Base-by-base conservation (phyloP, 2,113 vertebrate genomes). In the Bujurquina vittata region DNA sequence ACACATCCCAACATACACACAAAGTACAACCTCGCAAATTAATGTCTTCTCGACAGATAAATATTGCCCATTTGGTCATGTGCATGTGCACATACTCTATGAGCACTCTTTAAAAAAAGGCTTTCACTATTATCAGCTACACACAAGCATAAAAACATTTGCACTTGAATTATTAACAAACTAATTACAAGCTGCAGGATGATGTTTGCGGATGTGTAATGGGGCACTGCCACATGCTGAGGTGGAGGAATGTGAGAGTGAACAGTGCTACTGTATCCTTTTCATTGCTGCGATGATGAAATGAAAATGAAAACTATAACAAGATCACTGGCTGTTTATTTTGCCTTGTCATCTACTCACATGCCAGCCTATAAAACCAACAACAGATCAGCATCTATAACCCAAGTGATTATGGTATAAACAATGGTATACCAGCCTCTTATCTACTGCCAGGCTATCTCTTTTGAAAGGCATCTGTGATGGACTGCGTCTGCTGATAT, bases 91-190 rank as follows among this genome's bases (percentile, higher is more conserved):
- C 49, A 83, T 18, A 6, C 57, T 83, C 17, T 55, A 58, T 65
- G 65, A 75, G 33, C 23, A 33, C 52, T 62, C 72, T 35, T 18
- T 7, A 7, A 20, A 17, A 10, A 0, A 0, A 18, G 22, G 31
- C 3, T 7, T 10, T 29, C 18, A 8, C 76, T 37, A 26, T 55
- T 57, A 18, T 67, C 58, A 46, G 35, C 67, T 56, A 61, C 23
- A 46, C 52, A 57, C 67, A 85, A 81, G 69, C 77, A 83, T 60
- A 60, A 80, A 90, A 83, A 82, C 49, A 79, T 40, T 67, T 49
- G 12, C 63, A n/a, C 33, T 74, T 91, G 54, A 88, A 87, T 90
- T 86, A 90, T 91, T 89, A 88, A 89, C 57, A 79, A 60, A 80
- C 43, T 84, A 86, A 91, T 90, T 85, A 90, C 54, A 87, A 86